Percentiles rank a stretch among this genome's conserved stretches.
Evolutionary conservation across 2,888 invertebrate species (phyloP).

Genomic region (Cerastoderma edule): DNA sequence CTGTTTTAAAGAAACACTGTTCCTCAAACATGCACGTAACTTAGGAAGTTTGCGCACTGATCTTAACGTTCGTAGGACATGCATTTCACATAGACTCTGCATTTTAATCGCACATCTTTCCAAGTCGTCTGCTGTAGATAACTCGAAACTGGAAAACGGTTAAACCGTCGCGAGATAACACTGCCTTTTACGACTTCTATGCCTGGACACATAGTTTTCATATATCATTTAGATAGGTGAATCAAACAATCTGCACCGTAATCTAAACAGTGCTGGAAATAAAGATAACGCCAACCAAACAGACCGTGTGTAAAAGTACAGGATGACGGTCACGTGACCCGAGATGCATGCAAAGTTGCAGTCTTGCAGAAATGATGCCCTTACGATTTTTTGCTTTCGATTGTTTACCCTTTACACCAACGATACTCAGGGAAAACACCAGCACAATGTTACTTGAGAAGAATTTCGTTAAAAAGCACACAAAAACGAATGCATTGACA

Average conservation of each 20-base stretch:
- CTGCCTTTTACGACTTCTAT: not conserved
- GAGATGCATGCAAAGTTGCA: slow-evolving; percentile 3
- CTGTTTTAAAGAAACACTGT: no score
- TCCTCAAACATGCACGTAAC: no score
- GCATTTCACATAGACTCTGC: no score
- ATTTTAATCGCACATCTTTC: no score
- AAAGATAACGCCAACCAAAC: not conserved
- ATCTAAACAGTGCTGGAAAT: slow-evolving; percentile 9
- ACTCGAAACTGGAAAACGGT: not conserved
- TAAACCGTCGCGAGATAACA: not conserved
- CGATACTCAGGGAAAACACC: no score
- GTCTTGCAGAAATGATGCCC: not conserved
- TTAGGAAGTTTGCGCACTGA: no score
- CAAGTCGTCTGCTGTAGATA: not conserved
- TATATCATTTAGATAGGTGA: slow-evolving; percentile 8
- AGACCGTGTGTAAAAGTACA: slow-evolving; percentile 15
- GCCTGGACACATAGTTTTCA: slow-evolving; percentile 1
- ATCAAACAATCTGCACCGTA: slow-evolving; percentile 1
- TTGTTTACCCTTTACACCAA: no score
- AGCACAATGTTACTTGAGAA: no score
- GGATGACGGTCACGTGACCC: slow-evolving; percentile 1
- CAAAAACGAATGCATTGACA: no score
- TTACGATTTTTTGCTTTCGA: no score
- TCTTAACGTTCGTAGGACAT: no score
- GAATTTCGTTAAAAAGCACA: no score